Evolutionary conservation across 2,888 invertebrate species (phyloP), one percentile per base, ranked within the genome.

Genomic region (Eudasyphora cyanicolor): DNA sequence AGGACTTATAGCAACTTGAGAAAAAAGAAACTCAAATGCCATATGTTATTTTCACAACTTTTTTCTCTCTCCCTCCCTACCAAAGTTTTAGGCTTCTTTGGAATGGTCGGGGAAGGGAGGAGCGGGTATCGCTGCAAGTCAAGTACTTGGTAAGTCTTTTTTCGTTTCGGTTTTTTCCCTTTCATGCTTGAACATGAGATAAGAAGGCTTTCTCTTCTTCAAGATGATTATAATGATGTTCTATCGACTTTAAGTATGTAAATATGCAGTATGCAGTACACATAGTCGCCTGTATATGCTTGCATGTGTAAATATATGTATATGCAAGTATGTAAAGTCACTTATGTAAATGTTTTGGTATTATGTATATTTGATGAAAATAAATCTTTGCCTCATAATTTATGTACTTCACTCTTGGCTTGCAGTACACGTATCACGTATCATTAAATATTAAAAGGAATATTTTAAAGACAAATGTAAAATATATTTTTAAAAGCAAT

Each of bases 141-240:
- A 64, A 64, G 60, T 60, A 60, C 60, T 60, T 60, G 14, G 60
- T 29, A 64, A 64, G n/a, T n/a, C n/a, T 64, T 64, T 35, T 38
- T 64, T 32, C 17, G n/a, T 62, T 32, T 60, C 19, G 51, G 14
- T n/a, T 17, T 51, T 51, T 51, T 24, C 24, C 24, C 5, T 24
- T n/a, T n/a, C n/a, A 32, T 29, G 62, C 19, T n/a, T 38, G 10
- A 64, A 64, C 32, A 62, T 4, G 19, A 64, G 38, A 64, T 35
- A 64, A 64, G 64, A 35, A 60, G 32, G 64, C 64, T 29, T 7
- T 64, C 38, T 32, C 12, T 17, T 38, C 35, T 62, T 38, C 17
- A 35, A 64, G 35, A 64, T 64, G 64, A 35, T 38, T 64, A 64
- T 64, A 64, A 64, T 38, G 64, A 64, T 64, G 64, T 64, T 64